Base-by-base conservation (phyloP, 1,140 invertebrate species). In the Fopius arisanus region DNA sequence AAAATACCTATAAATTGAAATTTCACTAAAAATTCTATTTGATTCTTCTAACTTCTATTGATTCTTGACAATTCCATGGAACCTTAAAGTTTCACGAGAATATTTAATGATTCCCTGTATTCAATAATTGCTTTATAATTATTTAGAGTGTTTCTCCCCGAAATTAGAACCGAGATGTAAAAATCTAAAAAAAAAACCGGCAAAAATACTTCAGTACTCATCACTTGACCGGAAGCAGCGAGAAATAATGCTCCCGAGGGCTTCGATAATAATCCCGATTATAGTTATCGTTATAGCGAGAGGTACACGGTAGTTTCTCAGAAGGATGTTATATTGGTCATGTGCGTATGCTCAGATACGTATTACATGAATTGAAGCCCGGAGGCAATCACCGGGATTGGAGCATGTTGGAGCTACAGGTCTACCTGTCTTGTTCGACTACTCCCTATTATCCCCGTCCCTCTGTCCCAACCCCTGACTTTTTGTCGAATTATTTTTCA, bases 271-370 rank as follows among this genome's bases (percentile, higher is more conserved):
- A 73, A 67, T 19, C n/a, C n/a, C 43, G 29, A 73, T 72, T 72
- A 72, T 73, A 67, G 51, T 67, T 73, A 73, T 73, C 41, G 28
- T 41, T 67, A 59, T 66, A 29, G 43, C 37, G n/a, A 65, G 63
- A 66, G n/a, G 37, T 62, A 14, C 43, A 33, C 43, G 43, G 43
- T 33, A 28, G 51, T 71, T 71, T 63, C 54, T 41, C 70, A 62
- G 29, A 66, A 73, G 40, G 62, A 72, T 72, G 37, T 72, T 59
- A 67, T 73, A 51, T 67, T 59, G 6, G 62, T 67, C 62, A 72
- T 72, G 48, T 67, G 14, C 43, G 54, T 51, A 31, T 41, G 54
- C 54, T 9, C 6, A 72, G 37, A 54, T 51, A 65, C 66, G 37
- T 40, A 59, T 41, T 70, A 37, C 54, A 59, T 59, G 54, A 59